These are phyloP conservation scores for Epizoanthus fatuus DNA, from an alignment of 92 coral and sea anemone genomes.

Conservation along the genomic window DNA sequence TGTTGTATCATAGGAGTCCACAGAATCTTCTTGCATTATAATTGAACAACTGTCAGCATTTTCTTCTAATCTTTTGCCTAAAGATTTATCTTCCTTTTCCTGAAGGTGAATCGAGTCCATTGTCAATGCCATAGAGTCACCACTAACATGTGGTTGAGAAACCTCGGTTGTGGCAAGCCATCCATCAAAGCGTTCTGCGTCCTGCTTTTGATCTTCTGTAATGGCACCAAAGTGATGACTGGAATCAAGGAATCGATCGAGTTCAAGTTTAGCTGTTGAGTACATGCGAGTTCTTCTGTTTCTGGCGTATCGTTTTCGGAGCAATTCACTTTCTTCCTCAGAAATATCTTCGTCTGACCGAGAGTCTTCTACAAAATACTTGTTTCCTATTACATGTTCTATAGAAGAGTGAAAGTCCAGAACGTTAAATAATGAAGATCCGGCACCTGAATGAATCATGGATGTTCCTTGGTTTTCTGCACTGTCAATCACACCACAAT, in stretches of 20 bases:
- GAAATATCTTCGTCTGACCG: conserved; percentile 2
- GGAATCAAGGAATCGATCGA: too few relatives aligned
- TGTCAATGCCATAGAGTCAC: neutral
- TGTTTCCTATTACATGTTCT: neutral
- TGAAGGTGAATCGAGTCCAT: neutral
- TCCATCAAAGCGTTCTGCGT: neutral
- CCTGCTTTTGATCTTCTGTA: too few relatives aligned
- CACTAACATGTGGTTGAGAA: neutral
- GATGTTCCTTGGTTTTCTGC: neutral
- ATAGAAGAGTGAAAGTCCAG: conserved; percentile 6
- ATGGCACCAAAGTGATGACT: too few relatives aligned
- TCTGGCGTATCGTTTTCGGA: too few relatives aligned
- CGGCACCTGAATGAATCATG: neutral
- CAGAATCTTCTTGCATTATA: neutral
- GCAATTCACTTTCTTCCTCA: neutral
- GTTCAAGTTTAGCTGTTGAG: too few relatives aligned
- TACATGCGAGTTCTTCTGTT: too few relatives aligned
- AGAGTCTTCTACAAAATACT: too few relatives aligned
- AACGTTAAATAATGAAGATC: neutral
- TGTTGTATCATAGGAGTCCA: neutral
- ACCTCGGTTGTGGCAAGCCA: neutral
- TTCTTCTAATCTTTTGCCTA: neutral
- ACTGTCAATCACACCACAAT: neutral
- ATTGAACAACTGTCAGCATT: neutral
- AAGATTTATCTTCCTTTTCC: neutral